Base-by-base conservation (phyloP, 2,797 vertebrate species). In the Potorous gilbertii region DNA sequence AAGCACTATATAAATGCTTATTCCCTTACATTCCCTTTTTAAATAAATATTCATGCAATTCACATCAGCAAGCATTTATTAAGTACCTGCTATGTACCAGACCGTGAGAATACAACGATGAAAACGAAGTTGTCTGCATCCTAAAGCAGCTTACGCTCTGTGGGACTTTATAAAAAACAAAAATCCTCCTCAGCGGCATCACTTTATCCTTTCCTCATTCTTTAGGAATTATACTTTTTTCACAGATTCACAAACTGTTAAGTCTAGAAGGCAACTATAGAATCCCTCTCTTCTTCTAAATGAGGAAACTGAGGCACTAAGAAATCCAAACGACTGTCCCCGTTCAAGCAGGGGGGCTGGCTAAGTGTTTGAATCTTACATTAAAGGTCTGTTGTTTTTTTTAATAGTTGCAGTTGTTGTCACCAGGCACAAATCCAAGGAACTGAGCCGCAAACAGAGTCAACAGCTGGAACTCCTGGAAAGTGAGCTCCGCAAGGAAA, bases 401-500 rank as follows among this genome's bases (percentile, higher is more conserved):
- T 90, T 11, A 46, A 91, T 90, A 99, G 98, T 46, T 93, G 98
- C 98, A 1, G 96, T 98, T 56, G 95, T 99, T 40, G 93, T 99
- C 92, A 99, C 99, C 96, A 98, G 98, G 81, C 98, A 98, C 90
- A 99, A 99, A 96, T 99, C 99, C 50, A 99, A 98, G 96, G 98
- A 99, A 96, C 98, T 99, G 92, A 99, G 98, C 24, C 98, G 96
- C 54, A 98, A 98, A 96, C 99, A 99, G 98, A 99, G 99, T 96
- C 98, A 98, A 91, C 98, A 98, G 1, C 98, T 99, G 89, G 99
- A 99, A 93, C 98, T 99, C 28, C 96, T 99, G 96, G 99, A 99
- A 95, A 98, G 99, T 0, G 98, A 99, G 95, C 99, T 99, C 94
- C 98, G 99, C 97, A 99, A 99, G 57, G 99, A 99, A 97, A 99